Evolutionary conservation across 2,113 vertebrate genomes (phyloP).

Genomic region (Theristicus caerulescens): DNA sequence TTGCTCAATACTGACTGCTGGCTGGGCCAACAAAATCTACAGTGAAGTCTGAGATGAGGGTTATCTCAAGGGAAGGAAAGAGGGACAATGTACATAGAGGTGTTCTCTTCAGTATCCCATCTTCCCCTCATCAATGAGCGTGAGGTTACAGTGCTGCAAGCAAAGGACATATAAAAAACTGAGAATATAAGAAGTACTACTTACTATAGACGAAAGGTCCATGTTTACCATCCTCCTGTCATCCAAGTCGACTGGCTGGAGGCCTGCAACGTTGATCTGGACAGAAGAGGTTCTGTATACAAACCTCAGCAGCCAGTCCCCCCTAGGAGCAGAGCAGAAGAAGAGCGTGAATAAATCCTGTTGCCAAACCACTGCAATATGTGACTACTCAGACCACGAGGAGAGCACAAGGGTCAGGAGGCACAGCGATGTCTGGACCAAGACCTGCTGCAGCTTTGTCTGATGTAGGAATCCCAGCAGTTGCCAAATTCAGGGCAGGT

Average conservation of each 20-base stretch:
- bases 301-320: constrained; percentile 94
- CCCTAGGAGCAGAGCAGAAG: constrained; percentile 72
- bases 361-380: not conserved
- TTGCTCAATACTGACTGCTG: not conserved
- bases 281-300: constrained; percentile 92
- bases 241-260: constrained; percentile 86
- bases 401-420: not conserved
- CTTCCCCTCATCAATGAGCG: not conserved
- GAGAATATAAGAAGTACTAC: constrained; percentile 17
- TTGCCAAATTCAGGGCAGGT: not conserved
- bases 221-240: constrained; percentile 89
- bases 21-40: not conserved
- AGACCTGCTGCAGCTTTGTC: not conserved
- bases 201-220: constrained; percentile 92
- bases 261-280: constrained; percentile 88
- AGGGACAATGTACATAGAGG: not conserved
- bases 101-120: not conserved
- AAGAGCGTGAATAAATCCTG: not conserved
- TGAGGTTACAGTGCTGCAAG: not conserved
- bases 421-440: not conserved
- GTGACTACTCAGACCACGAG: fast-evolving
- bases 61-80: not conserved
- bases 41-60: not conserved
- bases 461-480: not conserved
- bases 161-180: not conserved